Conservation (phyloP, 2,113 vertebrate species). For the Takifugu bimaculatus region DNA sequence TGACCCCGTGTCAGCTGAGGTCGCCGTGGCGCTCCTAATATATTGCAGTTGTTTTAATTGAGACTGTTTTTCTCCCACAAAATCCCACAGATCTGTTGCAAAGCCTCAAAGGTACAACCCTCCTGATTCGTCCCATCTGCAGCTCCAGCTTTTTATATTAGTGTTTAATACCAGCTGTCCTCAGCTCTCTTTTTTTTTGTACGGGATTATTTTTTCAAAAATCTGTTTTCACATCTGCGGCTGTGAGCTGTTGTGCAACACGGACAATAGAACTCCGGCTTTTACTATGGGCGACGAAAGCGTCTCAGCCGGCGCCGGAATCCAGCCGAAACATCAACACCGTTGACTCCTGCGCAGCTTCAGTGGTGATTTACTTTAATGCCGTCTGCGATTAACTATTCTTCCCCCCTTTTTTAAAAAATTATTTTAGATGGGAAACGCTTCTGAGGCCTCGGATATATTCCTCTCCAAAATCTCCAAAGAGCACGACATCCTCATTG, state of each 20-base stretch:
- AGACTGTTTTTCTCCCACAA: too few relatives aligned
- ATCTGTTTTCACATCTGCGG: conserved; percentile 14
- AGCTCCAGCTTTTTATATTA: conserved; percentile 22
- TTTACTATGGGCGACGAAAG: too few relatives aligned
- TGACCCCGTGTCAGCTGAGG: too few relatives aligned
- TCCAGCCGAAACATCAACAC: too few relatives aligned
- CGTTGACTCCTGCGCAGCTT: too few relatives aligned
- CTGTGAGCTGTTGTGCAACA: too few relatives aligned
- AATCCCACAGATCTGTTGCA: conserved; percentile 4
- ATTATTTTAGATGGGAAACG: conserved; percentile 77
- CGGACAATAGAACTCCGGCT: too few relatives aligned
- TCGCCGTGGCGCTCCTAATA: too few relatives aligned
- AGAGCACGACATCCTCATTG: conserved; percentile 80
- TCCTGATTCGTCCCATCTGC: conserved; percentile 31
- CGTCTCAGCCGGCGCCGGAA: too few relatives aligned
- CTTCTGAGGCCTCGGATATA: conserved; percentile 59
- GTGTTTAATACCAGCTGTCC: conserved; percentile 10
- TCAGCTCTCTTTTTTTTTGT: conserved; percentile 10
- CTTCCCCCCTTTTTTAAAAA: neutral
- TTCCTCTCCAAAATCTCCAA: conserved; percentile 78
- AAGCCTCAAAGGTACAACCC: conserved; percentile 28
- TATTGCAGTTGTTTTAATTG: too few relatives aligned
- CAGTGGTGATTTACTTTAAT: neutral
- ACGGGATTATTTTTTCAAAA: conserved; percentile 31
- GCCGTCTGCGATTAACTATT: neutral